Conservation (phyloP, 2,113 vertebrate species). For the Ariopsis seemanni region DNA sequence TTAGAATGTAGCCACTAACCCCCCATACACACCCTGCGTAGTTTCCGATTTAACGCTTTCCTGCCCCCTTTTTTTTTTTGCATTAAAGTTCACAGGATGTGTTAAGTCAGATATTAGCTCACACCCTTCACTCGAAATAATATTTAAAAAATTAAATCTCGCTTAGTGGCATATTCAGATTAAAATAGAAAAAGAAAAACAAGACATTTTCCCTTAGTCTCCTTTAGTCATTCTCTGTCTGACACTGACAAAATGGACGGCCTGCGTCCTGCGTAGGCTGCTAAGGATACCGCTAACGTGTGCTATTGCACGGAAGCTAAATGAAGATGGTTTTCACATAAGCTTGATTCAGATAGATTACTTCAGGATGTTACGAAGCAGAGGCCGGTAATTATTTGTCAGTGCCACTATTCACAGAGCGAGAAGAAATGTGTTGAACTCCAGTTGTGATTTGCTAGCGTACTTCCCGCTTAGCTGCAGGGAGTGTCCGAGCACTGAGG, state of each 20-base stretch:
- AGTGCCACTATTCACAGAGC: not conserved
- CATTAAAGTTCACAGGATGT: constrained; percentile 33
- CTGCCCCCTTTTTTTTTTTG: constrained; percentile 34
- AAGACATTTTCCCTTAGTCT: not conserved
- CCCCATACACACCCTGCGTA: no score
- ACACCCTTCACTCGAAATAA: constrained; percentile 14
- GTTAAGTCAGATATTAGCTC: constrained; percentile 22
- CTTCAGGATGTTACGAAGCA: constrained; percentile 3
- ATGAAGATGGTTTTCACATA: constrained; percentile 10
- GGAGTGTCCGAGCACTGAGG: constrained; percentile 33
- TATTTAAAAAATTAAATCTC: not conserved
- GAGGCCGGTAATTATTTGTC: constrained; percentile 6
- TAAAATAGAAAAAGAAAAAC: not conserved
- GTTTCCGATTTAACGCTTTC: constrained; percentile 33
- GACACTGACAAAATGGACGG: constrained; percentile 9
- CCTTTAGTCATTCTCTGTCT: constrained; percentile 9
- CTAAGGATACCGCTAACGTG: not conserved
- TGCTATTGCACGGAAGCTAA: not conserved
- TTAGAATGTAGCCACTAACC: not conserved
- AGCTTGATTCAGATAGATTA: not conserved
- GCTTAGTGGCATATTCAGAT: not conserved
- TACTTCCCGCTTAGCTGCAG: constrained; percentile 17
- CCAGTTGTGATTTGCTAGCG: constrained; percentile 6
- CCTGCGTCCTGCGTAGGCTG: not conserved
- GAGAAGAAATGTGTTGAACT: not conserved